phyloP scores from a whole-genome alignment of 2,888 invertebrate genomes.

The Dendrolimus pini region DNA sequence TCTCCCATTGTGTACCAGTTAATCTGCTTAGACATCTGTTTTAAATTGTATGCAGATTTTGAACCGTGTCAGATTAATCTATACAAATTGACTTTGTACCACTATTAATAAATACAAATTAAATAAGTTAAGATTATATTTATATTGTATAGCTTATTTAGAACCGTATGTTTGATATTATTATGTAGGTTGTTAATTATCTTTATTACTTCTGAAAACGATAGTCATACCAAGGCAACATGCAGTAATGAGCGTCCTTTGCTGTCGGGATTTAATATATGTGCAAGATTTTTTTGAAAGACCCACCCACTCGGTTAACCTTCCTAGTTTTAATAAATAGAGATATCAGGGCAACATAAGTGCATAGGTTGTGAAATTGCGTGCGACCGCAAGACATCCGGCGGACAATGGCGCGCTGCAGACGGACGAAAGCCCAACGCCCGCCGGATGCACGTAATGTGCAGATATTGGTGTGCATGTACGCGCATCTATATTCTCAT shows the following conservation, averaged over 20 bases:
- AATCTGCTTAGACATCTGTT: constrained; percentile 18
- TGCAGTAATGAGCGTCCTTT: background rate
- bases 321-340: constrained; percentile 21
- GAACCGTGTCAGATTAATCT: constrained; percentile 8
- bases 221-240: background rate
- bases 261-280: background rate
- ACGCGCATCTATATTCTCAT: constrained; percentile 36
- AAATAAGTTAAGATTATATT: background rate
- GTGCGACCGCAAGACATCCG: constrained; percentile 75
- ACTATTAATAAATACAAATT: constrained; percentile 9
- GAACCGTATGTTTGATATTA: too few species aligned
- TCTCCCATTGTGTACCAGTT: constrained; percentile 19
- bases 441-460: constrained; percentile 65
- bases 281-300: background rate
- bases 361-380: constrained; percentile 69
- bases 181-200: too few species aligned
- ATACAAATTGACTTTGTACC: constrained; percentile 16
- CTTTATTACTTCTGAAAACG: background rate
- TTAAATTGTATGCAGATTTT: constrained; percentile 7
- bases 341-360: constrained; percentile 46
- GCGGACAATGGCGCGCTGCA: constrained; percentile 55
- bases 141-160: too few species aligned
- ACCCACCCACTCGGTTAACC: background rate
- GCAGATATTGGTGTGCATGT: constrained; percentile 52
- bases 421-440: constrained; percentile 47